A percentile compares a stretch with the other conserved stretches of the same genome.
These are phyloP conservation scores for Panzeria rudis DNA, from an alignment of 2,888 invertebrate species.

Conservation along the genomic window DNA sequence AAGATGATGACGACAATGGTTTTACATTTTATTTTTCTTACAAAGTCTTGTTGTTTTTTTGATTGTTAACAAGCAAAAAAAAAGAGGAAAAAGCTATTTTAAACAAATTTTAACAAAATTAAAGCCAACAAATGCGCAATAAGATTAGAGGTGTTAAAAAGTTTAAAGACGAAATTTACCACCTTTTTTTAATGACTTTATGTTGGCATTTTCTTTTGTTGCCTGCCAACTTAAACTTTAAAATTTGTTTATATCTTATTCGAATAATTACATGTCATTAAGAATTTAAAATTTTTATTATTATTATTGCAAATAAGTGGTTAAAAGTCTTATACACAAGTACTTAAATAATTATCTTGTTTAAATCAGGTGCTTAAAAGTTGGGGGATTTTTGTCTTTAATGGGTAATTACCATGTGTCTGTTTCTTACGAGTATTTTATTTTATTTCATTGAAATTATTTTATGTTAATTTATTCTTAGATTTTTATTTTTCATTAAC, in stretches of 20 bases:
- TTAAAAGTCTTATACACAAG: conserved; percentile 13
- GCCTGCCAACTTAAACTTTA: not conserved
- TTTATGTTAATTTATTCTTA: conserved; percentile 56
- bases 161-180: conserved; percentile 11
- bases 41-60: conserved; percentile 31
- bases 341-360: conserved; percentile 44
- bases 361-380: conserved; percentile 17
- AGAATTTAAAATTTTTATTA: conserved; percentile 28
- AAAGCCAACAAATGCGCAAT: conserved; percentile 4
- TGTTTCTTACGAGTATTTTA: not conserved
- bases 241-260: conserved; percentile 1
- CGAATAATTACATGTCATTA: conserved; percentile 27
- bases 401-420: conserved; percentile 38
- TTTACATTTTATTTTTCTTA: conserved; percentile 14
- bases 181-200: conserved; percentile 18
- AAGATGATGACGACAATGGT: conserved; percentile 17
- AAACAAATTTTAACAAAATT: conserved; percentile 10
- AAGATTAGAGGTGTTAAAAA: conserved; percentile 27
- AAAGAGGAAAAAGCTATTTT: not conserved
- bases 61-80: not conserved
- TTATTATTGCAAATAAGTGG: conserved; percentile 20
- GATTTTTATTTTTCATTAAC: conserved; percentile 9
- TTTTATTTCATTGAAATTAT: conserved; percentile 13
- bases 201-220: conserved; percentile 24
- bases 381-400: conserved; percentile 35